These are phyloP conservation scores for Onychomys torridus DNA, from an alignment of 2,797 vertebrate species.

Conservation along the genomic window DNA sequence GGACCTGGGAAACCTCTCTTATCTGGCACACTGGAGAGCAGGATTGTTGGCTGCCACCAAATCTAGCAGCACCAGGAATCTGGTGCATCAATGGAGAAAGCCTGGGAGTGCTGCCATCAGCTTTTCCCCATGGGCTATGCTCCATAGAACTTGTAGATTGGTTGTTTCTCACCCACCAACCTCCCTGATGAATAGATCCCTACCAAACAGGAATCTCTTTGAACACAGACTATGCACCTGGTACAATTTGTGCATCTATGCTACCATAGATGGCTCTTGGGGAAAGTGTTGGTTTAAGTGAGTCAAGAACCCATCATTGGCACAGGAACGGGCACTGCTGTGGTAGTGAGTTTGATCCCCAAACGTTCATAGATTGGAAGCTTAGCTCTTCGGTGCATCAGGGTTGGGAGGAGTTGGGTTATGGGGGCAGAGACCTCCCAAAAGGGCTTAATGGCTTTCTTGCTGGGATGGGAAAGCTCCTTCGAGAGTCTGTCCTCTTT, in stretches of 20 bases:
- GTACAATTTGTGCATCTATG: background rate
- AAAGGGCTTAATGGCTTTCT: background rate
- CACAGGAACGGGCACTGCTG: background rate
- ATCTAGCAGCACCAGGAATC: background rate
- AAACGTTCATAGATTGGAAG: background rate
- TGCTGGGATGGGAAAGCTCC: background rate
- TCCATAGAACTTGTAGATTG: background rate
- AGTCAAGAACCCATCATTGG: background rate
- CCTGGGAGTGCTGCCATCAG: no score
- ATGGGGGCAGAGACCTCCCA: background rate
- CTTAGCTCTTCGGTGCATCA: background rate
- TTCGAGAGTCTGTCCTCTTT: background rate
- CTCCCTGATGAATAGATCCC: background rate
- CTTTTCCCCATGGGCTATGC: background rate
- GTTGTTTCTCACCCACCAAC: background rate
- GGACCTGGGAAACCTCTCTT: background rate
- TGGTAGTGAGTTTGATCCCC: background rate
- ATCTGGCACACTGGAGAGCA: background rate
- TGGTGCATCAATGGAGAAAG: background rate
- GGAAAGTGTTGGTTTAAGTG: background rate
- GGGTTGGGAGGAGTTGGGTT: background rate
- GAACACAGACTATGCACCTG: background rate
- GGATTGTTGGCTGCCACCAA: background rate
- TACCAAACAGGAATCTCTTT: background rate
- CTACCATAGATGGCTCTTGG: background rate